Percentiles rank a stretch among this genome's conserved stretches.
phyloP scores from a whole-genome alignment of 1,140 invertebrate species.

The Ooceraea biroi region DNA sequence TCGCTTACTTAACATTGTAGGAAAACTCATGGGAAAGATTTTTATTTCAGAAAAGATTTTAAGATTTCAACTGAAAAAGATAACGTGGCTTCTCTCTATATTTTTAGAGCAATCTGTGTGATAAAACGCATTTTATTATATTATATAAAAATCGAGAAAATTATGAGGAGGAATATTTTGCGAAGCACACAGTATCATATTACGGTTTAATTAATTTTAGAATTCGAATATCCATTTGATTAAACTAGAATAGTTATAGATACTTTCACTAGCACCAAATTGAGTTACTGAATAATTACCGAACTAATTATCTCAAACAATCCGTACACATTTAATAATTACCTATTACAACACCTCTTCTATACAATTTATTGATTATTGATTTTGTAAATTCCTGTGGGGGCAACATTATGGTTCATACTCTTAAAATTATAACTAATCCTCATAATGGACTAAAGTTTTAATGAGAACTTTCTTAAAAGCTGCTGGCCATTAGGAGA shows the following conservation, averaged over 20 bases:
- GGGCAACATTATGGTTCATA: conserved; percentile 26
- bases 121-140: no score
- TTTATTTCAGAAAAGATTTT: no score
- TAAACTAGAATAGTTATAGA: background rate
- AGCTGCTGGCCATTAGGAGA: conserved; percentile 39
- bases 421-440: conserved; percentile 45
- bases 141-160: no score
- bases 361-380: conserved; percentile 19
- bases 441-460: conserved; percentile 54
- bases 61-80: no score
- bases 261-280: background rate
- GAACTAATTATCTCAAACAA: conserved; percentile 4
- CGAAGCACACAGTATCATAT: background rate
- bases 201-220: background rate
- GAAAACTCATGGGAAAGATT: background rate
- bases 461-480: conserved; percentile 50
- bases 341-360: background rate
- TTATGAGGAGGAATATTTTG: no score
- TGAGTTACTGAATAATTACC: conserved; percentile 23
- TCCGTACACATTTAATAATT: background rate
- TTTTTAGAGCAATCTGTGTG: no score
- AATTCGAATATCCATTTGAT: conserved; percentile 1
- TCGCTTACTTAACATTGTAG: background rate
- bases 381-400: background rate
- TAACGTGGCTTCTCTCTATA: no score